phyloP scores from a whole-genome alignment of 2,797 vertebrate species.

The Hippoglossus hippoglossus region DNA sequence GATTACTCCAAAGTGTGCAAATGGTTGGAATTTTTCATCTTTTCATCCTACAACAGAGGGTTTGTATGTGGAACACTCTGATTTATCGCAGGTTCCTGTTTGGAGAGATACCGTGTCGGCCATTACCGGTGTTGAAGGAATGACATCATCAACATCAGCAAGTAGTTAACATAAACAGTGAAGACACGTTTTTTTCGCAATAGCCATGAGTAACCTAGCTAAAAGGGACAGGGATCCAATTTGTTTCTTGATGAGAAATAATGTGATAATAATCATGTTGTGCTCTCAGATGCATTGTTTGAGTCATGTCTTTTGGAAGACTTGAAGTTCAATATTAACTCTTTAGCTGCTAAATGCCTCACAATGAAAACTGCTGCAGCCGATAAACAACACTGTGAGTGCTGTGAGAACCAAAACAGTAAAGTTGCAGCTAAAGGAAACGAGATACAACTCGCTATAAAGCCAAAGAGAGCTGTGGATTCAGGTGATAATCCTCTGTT shows the following conservation, averaged over 20 bases:
- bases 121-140: conserved; percentile 14
- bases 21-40: conserved; percentile 40
- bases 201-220: not conserved
- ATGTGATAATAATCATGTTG: not conserved
- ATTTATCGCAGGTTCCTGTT: conserved; percentile 27
- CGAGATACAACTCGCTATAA: conserved; percentile 2
- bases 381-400: not conserved
- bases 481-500: not conserved
- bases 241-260: conserved; percentile 10
- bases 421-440: not conserved
- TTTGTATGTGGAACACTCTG: conserved; percentile 9
- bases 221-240: not conserved
- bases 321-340: not conserved
- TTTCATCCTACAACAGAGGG: conserved; percentile 15
- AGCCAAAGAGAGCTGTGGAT: conserved; percentile 1
- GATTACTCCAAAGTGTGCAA: conserved; percentile 25
- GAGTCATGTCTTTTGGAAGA: not conserved
- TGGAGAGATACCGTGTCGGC: conserved; percentile 7
- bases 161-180: conserved; percentile 36
- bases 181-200: conserved; percentile 15
- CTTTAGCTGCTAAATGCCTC: not conserved
- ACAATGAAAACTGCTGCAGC: not conserved
- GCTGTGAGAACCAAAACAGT: not conserved
- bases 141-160: conserved; percentile 27
- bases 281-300: not conserved